A percentile compares a stretch with the other conserved stretches of the same genome.
Evolutionary conservation across 2,797 vertebrate species (phyloP).

Genomic region (Amblyopsis hoosieri): DNA sequence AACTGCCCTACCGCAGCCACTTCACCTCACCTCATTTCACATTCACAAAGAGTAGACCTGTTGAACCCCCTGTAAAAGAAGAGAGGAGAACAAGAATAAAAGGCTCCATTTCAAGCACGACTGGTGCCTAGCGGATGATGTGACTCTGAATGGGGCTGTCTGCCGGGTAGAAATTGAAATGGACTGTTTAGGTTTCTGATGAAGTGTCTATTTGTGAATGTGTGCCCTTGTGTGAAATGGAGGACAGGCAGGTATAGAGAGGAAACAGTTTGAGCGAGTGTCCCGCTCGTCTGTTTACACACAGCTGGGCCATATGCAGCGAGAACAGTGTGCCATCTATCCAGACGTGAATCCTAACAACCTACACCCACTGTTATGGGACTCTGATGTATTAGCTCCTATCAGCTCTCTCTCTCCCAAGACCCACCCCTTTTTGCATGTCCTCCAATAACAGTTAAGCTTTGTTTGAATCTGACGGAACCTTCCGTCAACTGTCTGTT

Average conservation of each 20-base stretch:
- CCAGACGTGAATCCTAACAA: neutral
- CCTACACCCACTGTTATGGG: neutral
- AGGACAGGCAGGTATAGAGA: neutral
- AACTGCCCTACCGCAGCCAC: constrained; percentile 50
- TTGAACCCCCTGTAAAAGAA: constrained; percentile 55
- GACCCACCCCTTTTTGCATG: too few species aligned
- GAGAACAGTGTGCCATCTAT: neutral
- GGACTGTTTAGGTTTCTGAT: neutral
- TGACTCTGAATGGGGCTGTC: constrained; percentile 45
- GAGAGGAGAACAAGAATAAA: constrained; percentile 43
- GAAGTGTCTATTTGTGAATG: neutral
- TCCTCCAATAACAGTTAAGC: too few species aligned
- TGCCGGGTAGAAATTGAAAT: constrained; percentile 24
- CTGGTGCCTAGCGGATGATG: constrained; percentile 50
- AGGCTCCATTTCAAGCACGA: constrained; percentile 62
- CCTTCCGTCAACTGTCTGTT: too few species aligned
- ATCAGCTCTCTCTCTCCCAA: neutral
- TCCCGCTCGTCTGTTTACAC: neutral
- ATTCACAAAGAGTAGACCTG: constrained; percentile 40
- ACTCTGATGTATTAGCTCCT: neutral
- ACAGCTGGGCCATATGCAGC: neutral
- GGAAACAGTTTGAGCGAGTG: neutral
- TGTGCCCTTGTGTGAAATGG: neutral
- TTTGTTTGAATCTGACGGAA: too few species aligned
- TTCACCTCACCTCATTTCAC: constrained; percentile 64